Evolutionary conservation across 2,888 invertebrate species (phyloP).

Genomic region (Eumerus sabulonum): DNA sequence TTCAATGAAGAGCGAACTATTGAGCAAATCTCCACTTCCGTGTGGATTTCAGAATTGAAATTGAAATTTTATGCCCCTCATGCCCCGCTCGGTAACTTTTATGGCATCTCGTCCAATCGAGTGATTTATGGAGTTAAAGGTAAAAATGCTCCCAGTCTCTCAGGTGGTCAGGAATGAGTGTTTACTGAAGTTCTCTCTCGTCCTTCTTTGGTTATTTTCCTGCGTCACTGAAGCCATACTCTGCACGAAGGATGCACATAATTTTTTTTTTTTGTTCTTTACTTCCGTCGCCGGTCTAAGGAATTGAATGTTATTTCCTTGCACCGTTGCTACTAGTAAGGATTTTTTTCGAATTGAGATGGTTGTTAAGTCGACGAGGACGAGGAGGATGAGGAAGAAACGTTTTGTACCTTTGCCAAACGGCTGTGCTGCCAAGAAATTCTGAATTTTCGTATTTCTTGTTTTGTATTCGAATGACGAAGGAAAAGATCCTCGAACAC

Average conservation of each 20-base stretch:
- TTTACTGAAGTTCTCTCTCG: too few relatives aligned
- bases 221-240: background rate
- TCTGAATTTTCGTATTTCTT: background rate
- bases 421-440: slow-evolving; percentile 31
- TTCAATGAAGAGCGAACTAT: background rate
- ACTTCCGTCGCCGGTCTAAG: slow-evolving; percentile 7
- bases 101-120: slow-evolving; percentile 16
- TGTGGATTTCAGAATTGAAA: slow-evolving; percentile 9
- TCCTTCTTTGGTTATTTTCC: too few relatives aligned
- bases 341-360: background rate
- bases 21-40: slow-evolving; percentile 22
- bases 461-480: slow-evolving; percentile 3
- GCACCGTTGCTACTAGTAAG: background rate
- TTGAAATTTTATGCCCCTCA: slow-evolving; percentile 20
- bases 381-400: background rate
- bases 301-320: slow-evolving; percentile 18
- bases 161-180: slow-evolving; percentile 12
- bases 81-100: too few relatives aligned
- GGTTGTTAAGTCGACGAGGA: too few relatives aligned
- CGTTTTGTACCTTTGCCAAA: slow-evolving; percentile 42
- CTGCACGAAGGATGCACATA: background rate
- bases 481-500: slow-evolving; percentile 3
- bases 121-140: slow-evolving; percentile 38
- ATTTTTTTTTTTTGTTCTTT: slow-evolving; percentile 4
- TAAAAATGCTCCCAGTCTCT: background rate